These are phyloP conservation scores for Hippolais icterina DNA, from an alignment of 2,113 vertebrate species.

Conservation along the genomic window DNA sequence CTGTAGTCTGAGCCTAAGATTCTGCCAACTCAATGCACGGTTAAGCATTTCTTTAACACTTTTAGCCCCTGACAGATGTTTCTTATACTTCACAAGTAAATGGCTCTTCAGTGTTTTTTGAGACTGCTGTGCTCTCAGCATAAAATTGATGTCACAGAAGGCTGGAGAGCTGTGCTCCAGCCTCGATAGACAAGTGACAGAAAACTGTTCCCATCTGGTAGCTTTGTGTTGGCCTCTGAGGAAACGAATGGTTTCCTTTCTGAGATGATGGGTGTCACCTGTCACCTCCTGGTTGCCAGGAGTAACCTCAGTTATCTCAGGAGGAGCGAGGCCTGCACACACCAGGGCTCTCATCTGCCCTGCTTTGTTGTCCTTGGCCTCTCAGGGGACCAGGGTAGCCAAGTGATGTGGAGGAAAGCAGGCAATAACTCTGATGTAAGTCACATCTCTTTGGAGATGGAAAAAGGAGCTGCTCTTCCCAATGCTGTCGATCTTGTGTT, in stretches of 20 bases:
- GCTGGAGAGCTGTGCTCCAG: conserved; percentile 21
- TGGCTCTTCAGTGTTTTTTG: conserved; percentile 66
- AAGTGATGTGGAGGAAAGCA: neutral
- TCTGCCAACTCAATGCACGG: conserved; percentile 60
- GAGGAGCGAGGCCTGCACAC: neutral
- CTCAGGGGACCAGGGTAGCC: neutral
- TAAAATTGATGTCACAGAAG: conserved; percentile 58
- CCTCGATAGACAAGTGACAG: conserved; percentile 14
- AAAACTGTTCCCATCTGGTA: conserved; percentile 34
- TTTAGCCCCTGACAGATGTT: conserved; percentile 63
- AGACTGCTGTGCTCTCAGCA: conserved; percentile 65
- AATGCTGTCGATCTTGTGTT: neutral
- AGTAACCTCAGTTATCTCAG: conserved; percentile 13
- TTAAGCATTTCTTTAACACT: conserved; percentile 70
- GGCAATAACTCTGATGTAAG: neutral
- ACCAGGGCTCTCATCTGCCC: neutral
- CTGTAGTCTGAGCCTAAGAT: conserved; percentile 69
- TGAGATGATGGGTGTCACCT: conserved; percentile 13
- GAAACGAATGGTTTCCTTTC: conserved; percentile 22
- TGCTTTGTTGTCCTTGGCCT: neutral
- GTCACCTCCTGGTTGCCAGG: neutral
- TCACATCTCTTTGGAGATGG: neutral
- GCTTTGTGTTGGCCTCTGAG: conserved; percentile 19
- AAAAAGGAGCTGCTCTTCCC: neutral
- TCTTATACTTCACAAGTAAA: conserved; percentile 63